Conservation (phyloP, 1,140 invertebrate species). For the Aphelinus atriplicis region DNA sequence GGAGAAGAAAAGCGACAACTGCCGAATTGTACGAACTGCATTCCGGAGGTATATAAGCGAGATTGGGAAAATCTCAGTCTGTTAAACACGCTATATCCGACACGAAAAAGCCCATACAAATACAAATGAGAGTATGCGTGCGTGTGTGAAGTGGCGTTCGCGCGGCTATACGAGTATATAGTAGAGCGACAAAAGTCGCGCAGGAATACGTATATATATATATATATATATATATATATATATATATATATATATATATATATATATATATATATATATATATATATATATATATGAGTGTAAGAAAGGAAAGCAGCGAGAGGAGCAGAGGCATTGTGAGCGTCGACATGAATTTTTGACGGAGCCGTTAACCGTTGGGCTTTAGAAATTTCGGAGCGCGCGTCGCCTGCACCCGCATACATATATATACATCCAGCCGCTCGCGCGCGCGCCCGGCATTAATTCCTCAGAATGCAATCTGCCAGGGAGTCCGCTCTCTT, state of each 20-base stretch:
- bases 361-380: slow-evolving; percentile 52
- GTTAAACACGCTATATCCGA: too few relatives aligned
- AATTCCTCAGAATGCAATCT: slow-evolving; percentile 58
- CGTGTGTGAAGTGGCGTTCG: too few relatives aligned
- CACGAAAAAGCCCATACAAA: too few relatives aligned
- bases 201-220: neutral
- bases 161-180: slow-evolving; percentile 4
- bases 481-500: slow-evolving; percentile 4
- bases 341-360: slow-evolving; percentile 59
- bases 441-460: slow-evolving; percentile 44
- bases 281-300: neutral
- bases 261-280: too few relatives aligned
- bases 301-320: slow-evolving; percentile 18
- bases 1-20: too few relatives aligned
- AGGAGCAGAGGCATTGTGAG: slow-evolving; percentile 39
- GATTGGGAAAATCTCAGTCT: too few relatives aligned
- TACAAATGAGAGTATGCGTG: too few relatives aligned
- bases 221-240: too few relatives aligned
- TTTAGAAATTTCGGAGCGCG: slow-evolving; percentile 50
- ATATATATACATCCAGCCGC: too few relatives aligned
- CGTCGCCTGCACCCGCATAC: slow-evolving; percentile 18
- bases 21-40: too few relatives aligned
- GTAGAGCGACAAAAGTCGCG: slow-evolving; percentile 37
- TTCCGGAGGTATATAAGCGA: too few relatives aligned
- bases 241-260: too few relatives aligned